Evolutionary conservation across 2,113 vertebrate species (phyloP), one percentile per base, ranked within the genome.

Genomic region (Thomomys bottae): DNA sequence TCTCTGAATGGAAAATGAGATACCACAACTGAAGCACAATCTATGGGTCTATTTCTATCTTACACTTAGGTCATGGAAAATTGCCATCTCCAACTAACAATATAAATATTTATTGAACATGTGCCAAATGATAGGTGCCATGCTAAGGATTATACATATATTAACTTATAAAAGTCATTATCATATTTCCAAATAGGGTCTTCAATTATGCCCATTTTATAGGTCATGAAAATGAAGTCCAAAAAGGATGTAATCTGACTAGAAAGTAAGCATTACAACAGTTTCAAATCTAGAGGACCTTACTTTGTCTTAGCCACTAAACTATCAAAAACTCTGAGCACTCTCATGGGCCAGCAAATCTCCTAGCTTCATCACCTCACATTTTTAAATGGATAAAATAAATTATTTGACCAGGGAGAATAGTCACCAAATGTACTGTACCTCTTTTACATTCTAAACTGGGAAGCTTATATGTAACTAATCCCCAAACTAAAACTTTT

Each of bases 401-500:
- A 92, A 87, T 54, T 79, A 42, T 70, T 89, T 94, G 34, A 79
- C 30, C 70, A 88, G 20, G 76, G 80, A 76, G 40, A 86, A 54
- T 36, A 57, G 8, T 72, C 73, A 71, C 79, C 71, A 14, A 15
- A 84, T 72, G 45, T n/a, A 71, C 30, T 40, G 67, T 30, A 80
- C 42, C 26, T 67, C 36, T 87, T 92, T 84, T 88, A 77, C 81
- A 73, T 87, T 82, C 67, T 71, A 71, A 81, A 61, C 95, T 68
- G 81, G 12, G 23, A 94, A 66, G 24, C 36, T 91, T 49, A 73
- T 81, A 40, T 85, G 49, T 90, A 90, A 87, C 73, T 84, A 95
- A 91, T 72, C 45, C 87, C 67, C 36, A 80, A 92, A 95, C 67
- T 66, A 76, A 61, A 92, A 71, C 54, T 73, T 91, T 84, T 84